Evolutionary conservation across 2,888 invertebrate species (phyloP).

Genomic region (Athetis lepigone): DNA sequence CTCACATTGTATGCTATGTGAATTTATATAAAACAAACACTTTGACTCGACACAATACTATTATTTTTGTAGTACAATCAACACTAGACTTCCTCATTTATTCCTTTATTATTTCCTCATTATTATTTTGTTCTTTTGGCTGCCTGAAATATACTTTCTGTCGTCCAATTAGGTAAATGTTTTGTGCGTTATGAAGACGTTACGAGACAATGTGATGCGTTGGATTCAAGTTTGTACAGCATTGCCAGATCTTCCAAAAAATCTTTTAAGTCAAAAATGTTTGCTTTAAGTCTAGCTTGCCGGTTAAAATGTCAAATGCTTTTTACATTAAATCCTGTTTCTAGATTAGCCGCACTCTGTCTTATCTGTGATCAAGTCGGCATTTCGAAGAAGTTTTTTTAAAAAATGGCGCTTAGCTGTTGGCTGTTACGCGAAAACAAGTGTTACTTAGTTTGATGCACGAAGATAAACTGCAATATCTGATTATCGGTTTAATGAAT

Average conservation of each 20-base stretch:
- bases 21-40: too few relatives aligned
- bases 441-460: slow-evolving; percentile 56
- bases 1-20: too few relatives aligned
- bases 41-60: too few relatives aligned
- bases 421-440: slow-evolving; percentile 53
- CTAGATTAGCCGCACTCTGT: slow-evolving; percentile 44
- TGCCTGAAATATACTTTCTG: neutral
- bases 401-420: slow-evolving; percentile 44
- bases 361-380: slow-evolving; percentile 58
- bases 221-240: neutral
- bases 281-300: neutral
- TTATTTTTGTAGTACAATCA: too few relatives aligned
- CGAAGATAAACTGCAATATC: slow-evolving; percentile 60
- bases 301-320: slow-evolving; percentile 5
- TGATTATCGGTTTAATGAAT: slow-evolving; percentile 51
- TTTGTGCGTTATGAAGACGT: too few relatives aligned
- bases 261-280: neutral
- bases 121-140: too few relatives aligned
- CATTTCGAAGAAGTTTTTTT: slow-evolving; percentile 56
- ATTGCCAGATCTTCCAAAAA: neutral
- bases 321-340: slow-evolving; percentile 47
- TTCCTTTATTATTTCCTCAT: too few relatives aligned
- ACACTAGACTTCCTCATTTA: too few relatives aligned
- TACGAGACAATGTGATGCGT: too few relatives aligned
- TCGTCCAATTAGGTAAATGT: neutral